Base-by-base conservation (phyloP, 1,140 invertebrate species). In the Notospermus geniculatus region DNA sequence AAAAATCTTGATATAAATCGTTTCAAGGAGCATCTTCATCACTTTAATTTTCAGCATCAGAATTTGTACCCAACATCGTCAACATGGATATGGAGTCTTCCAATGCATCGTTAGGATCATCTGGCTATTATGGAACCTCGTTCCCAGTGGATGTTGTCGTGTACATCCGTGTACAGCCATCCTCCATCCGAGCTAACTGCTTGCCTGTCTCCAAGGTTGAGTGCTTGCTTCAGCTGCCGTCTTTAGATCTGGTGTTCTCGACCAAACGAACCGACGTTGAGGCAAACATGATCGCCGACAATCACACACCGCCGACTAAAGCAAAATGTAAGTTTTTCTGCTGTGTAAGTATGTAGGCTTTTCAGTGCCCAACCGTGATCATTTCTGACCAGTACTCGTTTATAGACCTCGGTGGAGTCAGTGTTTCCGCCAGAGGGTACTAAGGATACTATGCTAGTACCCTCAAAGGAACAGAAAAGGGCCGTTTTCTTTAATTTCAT, bases 111-210 rank as follows among this genome's bases (percentile, higher is more conserved):
- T 63, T 79, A 25, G 68, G 69, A 17, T 61, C 65, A 11, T 70
- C 70, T 58, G 76, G 68, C 63, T 74, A 72, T 67, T 50, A 50
- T n/a, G 71, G 93, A 73, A 89, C 91, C 13, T 95, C 93, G 60
- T 98, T 98, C 77, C 96, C 96, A 0, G 94, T 99, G 0, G 96
- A 99, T 83, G 93, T 99, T 11, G 93, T 99, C 69, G 95, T 99
- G 7, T 97, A 97, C 80, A 95, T 98, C 82, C 91, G 95, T 77
- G 96, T 98, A 87, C 92, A 98, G 75, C 95, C 95, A 0, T 96
- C 94, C 15, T 93, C 92, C 1, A 95, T 97, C 75, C 68, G 82
- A n/a, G 79, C 83, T 56, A 95, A 93, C 63, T 97, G 95, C 83
- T 84, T 97, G 65, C 96, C 95, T 4, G 90, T 95, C 0, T 97